Evolutionary conservation across 2,113 vertebrate species (phyloP), one percentile per base, ranked within the genome.

Genomic region (Nettapus auritus): DNA sequence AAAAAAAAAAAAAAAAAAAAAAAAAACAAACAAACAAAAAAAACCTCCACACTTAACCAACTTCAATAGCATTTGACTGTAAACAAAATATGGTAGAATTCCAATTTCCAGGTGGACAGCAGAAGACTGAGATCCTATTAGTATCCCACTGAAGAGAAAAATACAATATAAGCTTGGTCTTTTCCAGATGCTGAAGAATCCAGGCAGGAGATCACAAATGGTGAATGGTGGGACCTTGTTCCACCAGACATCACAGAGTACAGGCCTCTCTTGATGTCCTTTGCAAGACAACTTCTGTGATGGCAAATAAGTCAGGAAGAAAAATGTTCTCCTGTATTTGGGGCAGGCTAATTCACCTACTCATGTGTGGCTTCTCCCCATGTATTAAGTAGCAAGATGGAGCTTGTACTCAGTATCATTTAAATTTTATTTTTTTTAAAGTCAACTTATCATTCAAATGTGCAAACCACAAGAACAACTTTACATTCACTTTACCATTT

Each of bases 191-290:
- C 26, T 44, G 55, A 82, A 50, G 16, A 69, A 59, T 46, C 8
- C 40, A 63, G 13, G 21, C 4, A 76, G 13, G 3, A 88, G 15
- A 73, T 40, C 26, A 19, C 12, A 26, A 12, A 40, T 40, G 40
- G 40, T 40, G 40, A n/a, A 40, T 18, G 25, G 16, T 28, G 36
- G 25, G 36, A 64, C 12, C 8, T 16, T 38, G 17, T 2, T 11
- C 8, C 20, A 60, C 9, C 25, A 80, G 15, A 22, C 4, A 31
- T n/a, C 6, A 56, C 17, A 79, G 8, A 11, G 7, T 26, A 69
- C 5, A 4, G 0, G 0, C 5, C 3, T 50, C 12, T 44, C 23
- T 46, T 13, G 1, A 2, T 33, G 17, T 73, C 29, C 36, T 71
- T 64, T 2, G 0, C 26, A 64, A 69, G 5, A 3, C 20, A 66